phyloP scores from a whole-genome alignment of 37 sponge, comb jelly and placozoan species.

The Diacarnus erythraeanus region DNA sequence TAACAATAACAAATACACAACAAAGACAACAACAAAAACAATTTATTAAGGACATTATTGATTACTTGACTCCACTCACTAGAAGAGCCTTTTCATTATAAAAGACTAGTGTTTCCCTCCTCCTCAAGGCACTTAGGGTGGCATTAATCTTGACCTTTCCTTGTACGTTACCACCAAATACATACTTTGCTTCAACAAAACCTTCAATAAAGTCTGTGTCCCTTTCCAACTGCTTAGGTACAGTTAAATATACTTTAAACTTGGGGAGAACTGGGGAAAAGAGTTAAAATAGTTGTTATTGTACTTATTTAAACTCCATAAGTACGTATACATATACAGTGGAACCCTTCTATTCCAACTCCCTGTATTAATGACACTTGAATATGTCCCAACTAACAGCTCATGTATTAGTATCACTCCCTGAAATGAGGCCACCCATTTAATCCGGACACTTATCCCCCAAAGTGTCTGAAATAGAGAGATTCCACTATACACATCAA shows the following conservation, averaged over 20 bases:
- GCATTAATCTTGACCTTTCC: conserved; percentile 52
- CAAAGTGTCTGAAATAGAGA: no score
- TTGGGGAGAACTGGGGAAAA: conserved; percentile 56
- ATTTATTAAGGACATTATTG: no score
- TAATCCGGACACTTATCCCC: neutral
- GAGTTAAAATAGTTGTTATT: neutral
- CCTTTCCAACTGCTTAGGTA: conserved; percentile 35
- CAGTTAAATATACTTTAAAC: conserved; percentile 56
- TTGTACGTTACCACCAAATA: conserved; percentile 59
- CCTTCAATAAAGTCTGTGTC: conserved; percentile 25
- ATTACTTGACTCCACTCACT: conserved; percentile 24
- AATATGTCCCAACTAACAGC: no score
- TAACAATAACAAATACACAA: no score
- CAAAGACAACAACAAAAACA: no score
- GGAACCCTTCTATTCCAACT: no score
- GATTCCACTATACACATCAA: no score
- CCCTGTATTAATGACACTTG: no score
- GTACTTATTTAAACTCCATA: neutral
- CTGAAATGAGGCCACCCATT: no score
- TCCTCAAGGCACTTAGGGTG: conserved; percentile 21
- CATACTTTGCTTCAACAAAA: conserved; percentile 34
- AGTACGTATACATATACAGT: no score
- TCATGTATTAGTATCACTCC: no score
- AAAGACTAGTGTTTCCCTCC: conserved; percentile 46
- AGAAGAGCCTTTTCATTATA: conserved; percentile 18